Percentiles rank a stretch among this genome's conserved stretches.
These are phyloP conservation scores for Xestia c-nigrum DNA, from an alignment of 2,888 invertebrate species.

Conservation along the genomic window DNA sequence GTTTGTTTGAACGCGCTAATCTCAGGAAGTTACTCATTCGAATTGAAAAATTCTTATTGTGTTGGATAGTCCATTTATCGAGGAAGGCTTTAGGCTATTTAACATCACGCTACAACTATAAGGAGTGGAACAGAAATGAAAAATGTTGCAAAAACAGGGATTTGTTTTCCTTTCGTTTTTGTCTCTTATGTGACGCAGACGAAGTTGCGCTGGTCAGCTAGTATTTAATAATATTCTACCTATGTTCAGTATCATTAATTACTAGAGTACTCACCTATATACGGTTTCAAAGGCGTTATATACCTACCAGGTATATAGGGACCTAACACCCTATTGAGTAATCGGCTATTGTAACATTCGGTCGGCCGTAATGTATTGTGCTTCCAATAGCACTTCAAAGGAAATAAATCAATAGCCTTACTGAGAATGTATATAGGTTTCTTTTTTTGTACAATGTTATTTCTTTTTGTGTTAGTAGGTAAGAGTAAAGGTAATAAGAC, in stretches of 20 bases:
- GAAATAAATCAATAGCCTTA: constrained; percentile 43
- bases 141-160: too few relatives aligned
- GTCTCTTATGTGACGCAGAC: too few relatives aligned
- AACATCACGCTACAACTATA: too few relatives aligned
- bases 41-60: too few relatives aligned
- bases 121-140: too few relatives aligned
- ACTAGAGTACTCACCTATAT: background rate
- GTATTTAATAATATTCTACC: background rate
- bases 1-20: too few relatives aligned
- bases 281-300: constrained; percentile 27
- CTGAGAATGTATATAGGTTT: constrained; percentile 17
- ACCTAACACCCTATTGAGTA: constrained; percentile 29
- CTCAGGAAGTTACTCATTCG: too few relatives aligned
- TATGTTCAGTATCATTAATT: constrained; percentile 26
- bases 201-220: too few relatives aligned
- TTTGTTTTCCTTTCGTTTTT: too few relatives aligned
- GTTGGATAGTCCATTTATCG: too few relatives aligned
- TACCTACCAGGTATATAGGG: constrained; percentile 37
- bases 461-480: constrained; percentile 29
- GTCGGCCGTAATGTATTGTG: constrained; percentile 42
- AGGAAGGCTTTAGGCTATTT: too few relatives aligned
- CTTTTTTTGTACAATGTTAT: constrained; percentile 24
- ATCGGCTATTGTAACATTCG: constrained; percentile 41
- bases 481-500: background rate
- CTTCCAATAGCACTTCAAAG: constrained; percentile 44